Evolutionary conservation across 2,888 invertebrate genomes (phyloP).

Genomic region (Cantharis lateralis): DNA sequence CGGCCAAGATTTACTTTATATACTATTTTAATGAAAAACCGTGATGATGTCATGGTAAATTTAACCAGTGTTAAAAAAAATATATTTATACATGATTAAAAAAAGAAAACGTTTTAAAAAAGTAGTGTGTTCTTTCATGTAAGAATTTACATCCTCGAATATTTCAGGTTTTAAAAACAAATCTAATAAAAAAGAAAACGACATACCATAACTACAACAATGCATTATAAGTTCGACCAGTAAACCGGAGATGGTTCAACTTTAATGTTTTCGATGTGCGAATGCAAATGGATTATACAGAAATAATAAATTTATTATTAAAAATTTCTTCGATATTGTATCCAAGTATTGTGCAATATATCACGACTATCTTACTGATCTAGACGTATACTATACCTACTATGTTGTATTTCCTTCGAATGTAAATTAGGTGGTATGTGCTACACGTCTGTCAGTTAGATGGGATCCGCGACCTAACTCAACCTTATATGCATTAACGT

Average conservation of each 20-base stretch:
- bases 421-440: neutral
- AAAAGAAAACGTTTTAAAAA: neutral
- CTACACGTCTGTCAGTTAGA: neutral
- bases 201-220: neutral
- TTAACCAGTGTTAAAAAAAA: neutral
- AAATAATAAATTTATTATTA: neutral
- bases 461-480: neutral
- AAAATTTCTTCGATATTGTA: neutral
- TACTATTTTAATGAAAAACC: slow-evolving; percentile 21
- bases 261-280: neutral
- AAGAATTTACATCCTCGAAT: neutral
- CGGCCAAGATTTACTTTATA: slow-evolving; percentile 9
- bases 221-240: neutral
- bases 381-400: neutral
- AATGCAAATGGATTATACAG: neutral
- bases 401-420: neutral
- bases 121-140: neutral
- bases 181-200: neutral
- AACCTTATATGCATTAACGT: neutral
- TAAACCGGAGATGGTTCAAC: neutral
- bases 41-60: slow-evolving; percentile 13
- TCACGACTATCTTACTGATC: neutral
- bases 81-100: neutral
- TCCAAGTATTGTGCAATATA: neutral
- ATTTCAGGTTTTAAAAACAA: neutral